Conservation (phyloP, 2,113 vertebrate genomes). For the Indicator maculatus region DNA sequence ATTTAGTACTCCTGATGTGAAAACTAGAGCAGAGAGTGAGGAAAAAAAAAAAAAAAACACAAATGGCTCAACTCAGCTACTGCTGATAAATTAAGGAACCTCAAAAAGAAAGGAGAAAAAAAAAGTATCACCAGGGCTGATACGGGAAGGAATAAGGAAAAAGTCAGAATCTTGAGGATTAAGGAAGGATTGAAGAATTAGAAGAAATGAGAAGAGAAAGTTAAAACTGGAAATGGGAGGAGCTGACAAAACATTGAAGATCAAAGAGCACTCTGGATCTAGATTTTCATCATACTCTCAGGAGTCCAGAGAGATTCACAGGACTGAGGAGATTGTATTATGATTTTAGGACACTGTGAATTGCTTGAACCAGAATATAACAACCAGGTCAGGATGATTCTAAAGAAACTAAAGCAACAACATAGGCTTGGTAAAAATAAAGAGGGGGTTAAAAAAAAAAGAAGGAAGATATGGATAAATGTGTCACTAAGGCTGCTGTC, state of each 20-base stretch:
- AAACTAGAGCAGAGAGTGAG: neutral
- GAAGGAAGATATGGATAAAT: rapidly evolving
- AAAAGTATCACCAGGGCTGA: neutral
- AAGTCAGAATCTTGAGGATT: neutral
- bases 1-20: neutral
- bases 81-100: neutral
- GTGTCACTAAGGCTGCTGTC: neutral
- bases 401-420: neutral
- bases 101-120: neutral
- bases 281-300: neutral
- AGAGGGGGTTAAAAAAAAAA: neutral
- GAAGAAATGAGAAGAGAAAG: neutral
- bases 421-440: neutral
- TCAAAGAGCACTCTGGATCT: neutral
- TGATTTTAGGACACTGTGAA: neutral
- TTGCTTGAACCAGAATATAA: neutral
- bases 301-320: neutral
- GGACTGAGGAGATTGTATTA: neutral
- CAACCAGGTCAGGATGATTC: neutral
- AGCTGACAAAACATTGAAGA: neutral
- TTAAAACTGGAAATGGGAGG: neutral
- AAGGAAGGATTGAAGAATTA: neutral
- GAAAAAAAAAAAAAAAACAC: neutral
- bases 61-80: neutral
- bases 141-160: neutral